Percentiles rank a stretch among this genome's conserved stretches.
Evolutionary conservation across 2,888 invertebrate genomes (phyloP).

Genomic region (Campopleginae sp.): DNA sequence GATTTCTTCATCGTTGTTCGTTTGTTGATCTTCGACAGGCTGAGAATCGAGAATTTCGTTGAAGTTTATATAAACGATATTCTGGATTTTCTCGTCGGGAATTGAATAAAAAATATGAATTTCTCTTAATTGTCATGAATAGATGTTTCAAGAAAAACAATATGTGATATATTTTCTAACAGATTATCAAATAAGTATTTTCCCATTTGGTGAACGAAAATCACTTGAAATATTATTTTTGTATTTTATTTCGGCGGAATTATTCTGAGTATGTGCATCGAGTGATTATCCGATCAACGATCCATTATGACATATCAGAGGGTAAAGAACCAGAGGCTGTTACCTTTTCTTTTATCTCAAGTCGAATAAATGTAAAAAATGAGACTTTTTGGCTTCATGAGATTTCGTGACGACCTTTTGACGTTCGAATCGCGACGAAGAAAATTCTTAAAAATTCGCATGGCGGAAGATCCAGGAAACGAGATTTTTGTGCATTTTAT

Average conservation of each 20-base stretch:
- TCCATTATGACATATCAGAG: constrained; percentile 35
- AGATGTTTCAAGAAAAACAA: constrained; percentile 4
- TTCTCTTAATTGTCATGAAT: constrained; percentile 5
- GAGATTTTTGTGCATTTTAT: background rate
- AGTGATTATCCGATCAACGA: background rate
- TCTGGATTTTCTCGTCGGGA: background rate
- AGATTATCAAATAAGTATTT: constrained; percentile 30
- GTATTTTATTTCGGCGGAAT: background rate
- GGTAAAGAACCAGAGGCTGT: constrained; percentile 1
- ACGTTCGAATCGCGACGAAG: background rate
- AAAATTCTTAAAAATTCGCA: background rate
- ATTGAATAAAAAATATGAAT: constrained; percentile 1
- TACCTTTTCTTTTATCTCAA: background rate
- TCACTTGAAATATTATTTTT: background rate
- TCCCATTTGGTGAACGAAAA: constrained; percentile 16
- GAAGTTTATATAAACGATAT: background rate
- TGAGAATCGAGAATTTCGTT: background rate
- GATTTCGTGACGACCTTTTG: background rate
- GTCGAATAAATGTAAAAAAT: background rate
- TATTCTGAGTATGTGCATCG: background rate
- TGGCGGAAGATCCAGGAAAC: background rate
- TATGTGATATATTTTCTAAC: constrained; percentile 19
- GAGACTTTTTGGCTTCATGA: background rate
- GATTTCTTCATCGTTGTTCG: constrained; percentile 30
- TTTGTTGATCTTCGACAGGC: constrained; percentile 9